Evolutionary conservation across 1,140 invertebrate species (phyloP).

Genomic region (Brachionus angularis): DNA sequence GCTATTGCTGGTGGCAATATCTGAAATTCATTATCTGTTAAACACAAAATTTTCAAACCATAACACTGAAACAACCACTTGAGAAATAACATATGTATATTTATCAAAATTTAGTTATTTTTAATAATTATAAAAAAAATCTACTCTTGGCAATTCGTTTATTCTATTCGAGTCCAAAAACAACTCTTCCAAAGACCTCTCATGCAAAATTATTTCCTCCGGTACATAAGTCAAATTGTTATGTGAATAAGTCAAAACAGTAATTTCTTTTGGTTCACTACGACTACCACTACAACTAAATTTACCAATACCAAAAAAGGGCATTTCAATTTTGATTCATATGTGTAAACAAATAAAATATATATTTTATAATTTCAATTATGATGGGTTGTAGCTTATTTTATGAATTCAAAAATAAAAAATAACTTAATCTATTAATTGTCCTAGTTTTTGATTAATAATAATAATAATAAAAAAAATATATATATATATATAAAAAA

Average conservation of each 20-base stretch:
- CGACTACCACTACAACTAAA: slow-evolving; percentile 40
- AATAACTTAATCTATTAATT: slow-evolving; percentile 39
- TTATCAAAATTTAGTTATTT: not conserved
- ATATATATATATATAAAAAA: no score
- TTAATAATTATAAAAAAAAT: not conserved
- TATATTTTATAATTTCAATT: no score
- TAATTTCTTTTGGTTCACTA: slow-evolving; percentile 41
- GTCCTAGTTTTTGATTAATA: slow-evolving; percentile 41
- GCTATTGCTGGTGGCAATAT: slow-evolving; percentile 53
- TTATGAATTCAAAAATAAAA: no score
- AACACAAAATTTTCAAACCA: slow-evolving; percentile 58
- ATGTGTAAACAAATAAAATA: no score
- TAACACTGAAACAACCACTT: slow-evolving; percentile 68
- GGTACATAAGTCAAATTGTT: slow-evolving; percentile 44
- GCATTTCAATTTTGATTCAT: slow-evolving; percentile 19
- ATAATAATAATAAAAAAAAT: no score
- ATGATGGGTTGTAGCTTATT: no score
- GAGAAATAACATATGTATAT: slow-evolving; percentile 44
- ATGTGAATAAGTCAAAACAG: slow-evolving; percentile 31
- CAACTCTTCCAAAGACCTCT: slow-evolving; percentile 38
- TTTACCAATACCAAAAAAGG: slow-evolving; percentile 39
- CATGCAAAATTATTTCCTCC: slow-evolving; percentile 43
- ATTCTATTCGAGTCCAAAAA: slow-evolving; percentile 33
- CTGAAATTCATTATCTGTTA: slow-evolving; percentile 56
- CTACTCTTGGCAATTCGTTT: slow-evolving; percentile 38